Conservation (phyloP, 2,113 vertebrate species). For the Upupa epops region DNA sequence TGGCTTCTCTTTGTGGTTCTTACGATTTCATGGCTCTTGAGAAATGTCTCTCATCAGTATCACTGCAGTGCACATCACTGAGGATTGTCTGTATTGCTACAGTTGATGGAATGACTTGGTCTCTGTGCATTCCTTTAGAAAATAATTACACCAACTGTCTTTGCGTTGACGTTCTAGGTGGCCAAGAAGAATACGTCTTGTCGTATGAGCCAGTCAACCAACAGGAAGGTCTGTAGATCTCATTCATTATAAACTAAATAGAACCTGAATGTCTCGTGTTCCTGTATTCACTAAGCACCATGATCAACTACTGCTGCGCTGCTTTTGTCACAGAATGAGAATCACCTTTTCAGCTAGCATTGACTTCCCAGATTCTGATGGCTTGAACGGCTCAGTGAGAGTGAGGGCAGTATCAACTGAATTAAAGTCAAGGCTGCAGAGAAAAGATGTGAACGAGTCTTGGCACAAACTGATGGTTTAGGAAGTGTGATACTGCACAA, state of each 20-base stretch:
- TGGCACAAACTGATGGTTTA: neutral
- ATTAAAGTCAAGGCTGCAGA: neutral
- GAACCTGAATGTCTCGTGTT: neutral
- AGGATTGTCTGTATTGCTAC: neutral
- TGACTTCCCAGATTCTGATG: neutral
- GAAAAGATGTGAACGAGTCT: neutral
- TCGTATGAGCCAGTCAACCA: constrained; percentile 95
- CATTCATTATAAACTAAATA: neutral
- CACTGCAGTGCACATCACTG: neutral
- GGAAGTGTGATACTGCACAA: neutral
- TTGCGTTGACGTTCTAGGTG: constrained; percentile 80
- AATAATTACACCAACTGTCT: constrained; percentile 5
- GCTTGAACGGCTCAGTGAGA: neutral
- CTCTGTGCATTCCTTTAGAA: neutral
- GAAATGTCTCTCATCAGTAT: neutral
- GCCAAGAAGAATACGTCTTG: constrained; percentile 93
- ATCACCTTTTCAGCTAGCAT: too few species aligned
- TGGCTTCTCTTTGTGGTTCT: constrained; percentile 4
- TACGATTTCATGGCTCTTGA: neutral
- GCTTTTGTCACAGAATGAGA: too few species aligned
- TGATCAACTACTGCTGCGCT: neutral
- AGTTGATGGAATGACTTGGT: neutral
- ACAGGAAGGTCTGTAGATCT: constrained; percentile 89
- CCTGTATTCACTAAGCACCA: neutral
- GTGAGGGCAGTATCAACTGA: neutral